These are phyloP conservation scores for Lochmaea capreae DNA, from an alignment of 2,888 invertebrate genomes.

Conservation along the genomic window DNA sequence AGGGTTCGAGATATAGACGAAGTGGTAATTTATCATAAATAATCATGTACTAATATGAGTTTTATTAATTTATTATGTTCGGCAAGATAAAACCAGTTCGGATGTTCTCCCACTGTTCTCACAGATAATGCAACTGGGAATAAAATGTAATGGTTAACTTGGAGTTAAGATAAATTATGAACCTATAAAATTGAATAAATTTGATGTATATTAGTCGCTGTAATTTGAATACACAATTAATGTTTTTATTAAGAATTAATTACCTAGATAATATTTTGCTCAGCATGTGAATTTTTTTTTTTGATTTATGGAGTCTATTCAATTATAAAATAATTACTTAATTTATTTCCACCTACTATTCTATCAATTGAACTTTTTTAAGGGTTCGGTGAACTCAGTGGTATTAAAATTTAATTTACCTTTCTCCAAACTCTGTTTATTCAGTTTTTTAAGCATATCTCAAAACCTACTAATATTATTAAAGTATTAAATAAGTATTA, in stretches of 20 bases:
- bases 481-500: too few relatives aligned
- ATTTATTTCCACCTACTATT: background rate
- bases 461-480: too few relatives aligned
- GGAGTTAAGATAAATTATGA: constrained; percentile 20
- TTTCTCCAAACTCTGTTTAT: too few relatives aligned
- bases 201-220: constrained; percentile 13
- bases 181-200: constrained; percentile 18
- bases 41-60: constrained; percentile 34
- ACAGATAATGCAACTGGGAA: constrained; percentile 16
- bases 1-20: constrained; percentile 28
- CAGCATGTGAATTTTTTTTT: background rate
- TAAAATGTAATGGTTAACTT: constrained; percentile 20
- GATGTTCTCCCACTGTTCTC: constrained; percentile 26
- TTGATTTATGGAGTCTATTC: background rate
- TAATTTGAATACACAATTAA: constrained; percentile 18
- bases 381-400: too few relatives aligned
- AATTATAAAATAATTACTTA: background rate
- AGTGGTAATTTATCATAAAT: constrained; percentile 31
- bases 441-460: too few relatives aligned
- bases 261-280: background rate
- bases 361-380: too few relatives aligned
- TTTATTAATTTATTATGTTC: constrained; percentile 33
- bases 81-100: constrained; percentile 31
- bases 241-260: constrained; percentile 10
- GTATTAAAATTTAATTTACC: too few relatives aligned